Conservation (phyloP, 2,113 vertebrate genomes). For the Pampusana beccarii region DNA sequence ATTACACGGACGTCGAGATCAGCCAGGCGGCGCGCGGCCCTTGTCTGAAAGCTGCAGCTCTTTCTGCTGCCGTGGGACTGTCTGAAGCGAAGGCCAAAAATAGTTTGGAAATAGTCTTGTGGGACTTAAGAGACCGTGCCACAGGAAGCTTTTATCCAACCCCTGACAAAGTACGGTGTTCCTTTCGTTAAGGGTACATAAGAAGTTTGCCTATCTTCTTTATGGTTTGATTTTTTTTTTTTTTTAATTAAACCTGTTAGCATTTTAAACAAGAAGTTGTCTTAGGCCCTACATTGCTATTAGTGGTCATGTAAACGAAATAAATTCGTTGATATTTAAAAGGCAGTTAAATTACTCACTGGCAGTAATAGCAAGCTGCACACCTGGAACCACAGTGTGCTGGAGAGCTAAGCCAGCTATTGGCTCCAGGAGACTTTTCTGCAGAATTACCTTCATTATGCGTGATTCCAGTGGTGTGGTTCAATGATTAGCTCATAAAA, state of each 20-base stretch:
- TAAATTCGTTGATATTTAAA: not conserved
- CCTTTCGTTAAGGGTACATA: not conserved
- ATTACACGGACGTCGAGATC: not conserved
- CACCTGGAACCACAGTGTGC: not conserved
- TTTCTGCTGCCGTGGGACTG: not conserved
- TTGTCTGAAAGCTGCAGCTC: not conserved
- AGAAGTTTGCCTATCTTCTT: not conserved
- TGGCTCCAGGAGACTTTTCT: not conserved
- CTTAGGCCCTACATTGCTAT: not conserved
- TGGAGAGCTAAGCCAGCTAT: not conserved
- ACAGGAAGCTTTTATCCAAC: not conserved
- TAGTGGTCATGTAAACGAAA: not conserved
- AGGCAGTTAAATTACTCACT: not conserved
- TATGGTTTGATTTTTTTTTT: not conserved
- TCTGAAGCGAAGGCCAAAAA: not conserved
- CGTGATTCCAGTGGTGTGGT: not conserved
- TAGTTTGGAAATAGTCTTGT: not conserved
- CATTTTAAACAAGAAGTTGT: not conserved
- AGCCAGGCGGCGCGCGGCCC: not conserved
- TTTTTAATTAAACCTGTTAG: not conserved
- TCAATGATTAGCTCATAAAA: not conserved
- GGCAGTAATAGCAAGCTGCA: not conserved
- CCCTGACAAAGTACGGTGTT: not conserved
- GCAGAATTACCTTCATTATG: not conserved
- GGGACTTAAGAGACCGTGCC: not conserved